phyloP scores from a whole-genome alignment of 2,888 invertebrate genomes.

The Dorcus parallelipipedus region DNA sequence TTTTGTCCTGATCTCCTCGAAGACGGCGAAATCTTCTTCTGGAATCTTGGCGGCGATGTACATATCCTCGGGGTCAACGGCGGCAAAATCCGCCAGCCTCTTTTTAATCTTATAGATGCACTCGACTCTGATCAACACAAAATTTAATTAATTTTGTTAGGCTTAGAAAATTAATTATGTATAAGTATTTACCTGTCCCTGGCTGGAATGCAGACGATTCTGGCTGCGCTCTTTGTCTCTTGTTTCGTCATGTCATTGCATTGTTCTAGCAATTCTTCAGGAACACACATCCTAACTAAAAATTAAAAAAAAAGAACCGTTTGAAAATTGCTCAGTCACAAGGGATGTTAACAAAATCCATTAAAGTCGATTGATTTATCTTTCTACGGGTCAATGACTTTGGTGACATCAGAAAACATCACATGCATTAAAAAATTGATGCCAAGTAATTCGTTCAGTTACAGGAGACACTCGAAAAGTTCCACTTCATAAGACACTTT shows the following conservation, averaged over 20 bases:
- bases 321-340: conserved; percentile 54
- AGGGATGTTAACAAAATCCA: too few relatives aligned
- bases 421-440: too few relatives aligned
- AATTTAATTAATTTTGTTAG: neutral
- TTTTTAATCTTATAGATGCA: conserved; percentile 74
- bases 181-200: conserved; percentile 61
- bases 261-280: conserved; percentile 58
- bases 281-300: conserved; percentile 73
- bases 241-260: conserved; percentile 67
- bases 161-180: neutral
- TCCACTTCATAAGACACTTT: too few relatives aligned
- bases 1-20: conserved; percentile 73
- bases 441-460: too few relatives aligned
- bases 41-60: conserved; percentile 73
- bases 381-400: too few relatives aligned
- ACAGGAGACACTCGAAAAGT: too few relatives aligned
- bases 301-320: conserved; percentile 2
- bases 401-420: too few relatives aligned
- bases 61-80: conserved; percentile 85
- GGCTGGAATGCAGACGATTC: conserved; percentile 64
- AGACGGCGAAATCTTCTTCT: conserved; percentile 71
- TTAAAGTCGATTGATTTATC: too few relatives aligned
- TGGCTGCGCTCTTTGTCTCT: conserved; percentile 57
- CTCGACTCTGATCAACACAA: conserved; percentile 54
- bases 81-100: conserved; percentile 76